Base-by-base conservation (phyloP, 2,797 vertebrate species). In the Odontamblyopus rebecca region DNA sequence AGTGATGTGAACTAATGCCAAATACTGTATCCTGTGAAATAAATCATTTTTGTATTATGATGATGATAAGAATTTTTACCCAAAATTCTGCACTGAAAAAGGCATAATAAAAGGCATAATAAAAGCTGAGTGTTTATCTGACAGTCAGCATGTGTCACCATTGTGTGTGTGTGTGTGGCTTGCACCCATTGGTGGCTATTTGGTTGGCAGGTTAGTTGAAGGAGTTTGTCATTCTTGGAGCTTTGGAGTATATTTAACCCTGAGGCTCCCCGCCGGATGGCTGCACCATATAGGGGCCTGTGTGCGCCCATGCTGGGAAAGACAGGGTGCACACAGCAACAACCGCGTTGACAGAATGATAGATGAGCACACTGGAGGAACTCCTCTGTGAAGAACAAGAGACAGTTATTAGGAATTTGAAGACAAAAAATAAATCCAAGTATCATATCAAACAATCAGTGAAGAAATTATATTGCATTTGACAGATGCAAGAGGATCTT, bases 211-310 rank as follows among this genome's bases (percentile, higher is more conserved):
- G 79, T 86, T 83, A 48, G 75, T 60, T 61, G 74, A 62, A 82
- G 75, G 76, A 73, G 78, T 85, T 85, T 86, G 77, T 62, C 80
- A 88, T 89, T 82, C 75, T 71, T 35, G 0, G 69, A 73, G 81
- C 88, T 75, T 80, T 72, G 51, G 81, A 84, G 77, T 90, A 92
- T 93, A 89, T 93, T 93, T 93, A 93, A 89, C 89, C 85, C 84
- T 85, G 79, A 84, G 85, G 85, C 81, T 84, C 79, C 82, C 83
- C 68, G 81, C 86, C 72, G 89, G 85, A 87, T 80, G 86, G 78
- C 72, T 85, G 86, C 70, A 68, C 91, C 92, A 87, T 93, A 89
- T 92, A 91, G 67, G 91, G 89, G 71, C 82, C 77, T 81, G 88
- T 83, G 79, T 16, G 29, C 51, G 5, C 67, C 73, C 73, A 65